Evolutionary conservation across 2,888 invertebrate genomes (phyloP).

Genomic region (Panorpa germanica): DNA sequence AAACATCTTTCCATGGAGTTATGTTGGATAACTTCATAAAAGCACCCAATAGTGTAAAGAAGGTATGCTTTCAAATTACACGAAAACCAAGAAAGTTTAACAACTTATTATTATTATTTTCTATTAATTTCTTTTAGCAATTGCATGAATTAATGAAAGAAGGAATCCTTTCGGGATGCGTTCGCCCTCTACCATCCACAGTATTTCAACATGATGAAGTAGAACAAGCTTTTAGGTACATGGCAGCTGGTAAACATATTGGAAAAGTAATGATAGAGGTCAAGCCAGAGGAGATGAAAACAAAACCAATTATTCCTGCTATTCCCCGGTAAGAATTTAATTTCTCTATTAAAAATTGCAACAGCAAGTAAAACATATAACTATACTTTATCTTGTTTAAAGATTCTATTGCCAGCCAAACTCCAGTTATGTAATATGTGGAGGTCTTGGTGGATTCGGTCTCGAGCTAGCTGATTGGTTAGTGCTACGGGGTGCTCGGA

Average conservation of each 20-base stretch:
- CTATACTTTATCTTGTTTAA: conserved; percentile 17
- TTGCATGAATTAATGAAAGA: conserved; percentile 34
- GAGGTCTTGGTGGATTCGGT: conserved; percentile 85
- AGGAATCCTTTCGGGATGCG: conserved; percentile 43
- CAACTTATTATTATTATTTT: conserved; percentile 2
- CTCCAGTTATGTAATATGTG: conserved; percentile 38
- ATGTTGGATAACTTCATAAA: conserved; percentile 51
- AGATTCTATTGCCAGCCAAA: conserved; percentile 20
- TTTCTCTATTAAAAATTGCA: no score
- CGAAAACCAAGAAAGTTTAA: conserved; percentile 9
- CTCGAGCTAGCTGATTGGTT: conserved; percentile 78
- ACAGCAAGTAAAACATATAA: no score
- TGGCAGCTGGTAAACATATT: conserved; percentile 56
- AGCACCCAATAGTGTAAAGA: conserved; percentile 29
- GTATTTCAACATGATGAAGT: conserved; percentile 43
- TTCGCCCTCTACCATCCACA: conserved; percentile 46
- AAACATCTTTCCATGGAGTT: conserved; percentile 58
- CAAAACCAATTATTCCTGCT: conserved; percentile 17
- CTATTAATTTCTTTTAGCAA: conserved; percentile 12
- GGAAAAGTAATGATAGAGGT: conserved; percentile 42
- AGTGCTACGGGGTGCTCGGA: conserved; percentile 58
- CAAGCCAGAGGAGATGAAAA: conserved; percentile 18
- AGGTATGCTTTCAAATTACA: no score
- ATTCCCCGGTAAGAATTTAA: no score
- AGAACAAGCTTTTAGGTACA: conserved; percentile 49